phyloP scores from a whole-genome alignment of 2,113 vertebrate species.

The Melanerpes formicivorus region DNA sequence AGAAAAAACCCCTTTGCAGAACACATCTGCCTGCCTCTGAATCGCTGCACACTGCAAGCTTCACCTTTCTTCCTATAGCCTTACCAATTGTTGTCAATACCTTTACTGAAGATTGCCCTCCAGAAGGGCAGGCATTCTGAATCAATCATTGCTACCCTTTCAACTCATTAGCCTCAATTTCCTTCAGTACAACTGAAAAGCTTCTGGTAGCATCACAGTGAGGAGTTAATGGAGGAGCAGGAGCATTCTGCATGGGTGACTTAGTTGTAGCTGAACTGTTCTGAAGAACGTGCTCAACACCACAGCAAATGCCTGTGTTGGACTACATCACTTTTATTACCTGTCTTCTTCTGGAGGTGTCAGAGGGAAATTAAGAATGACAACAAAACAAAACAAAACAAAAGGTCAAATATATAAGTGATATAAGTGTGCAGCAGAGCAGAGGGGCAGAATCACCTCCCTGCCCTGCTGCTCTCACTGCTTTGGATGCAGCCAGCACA shows the following conservation, averaged over 20 bases:
- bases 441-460: too few relatives aligned
- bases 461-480: too few relatives aligned
- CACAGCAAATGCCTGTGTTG: not conserved
- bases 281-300: not conserved
- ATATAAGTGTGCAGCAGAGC: too few relatives aligned
- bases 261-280: not conserved
- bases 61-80: not conserved
- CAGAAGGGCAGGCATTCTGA: not conserved
- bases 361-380: not conserved
- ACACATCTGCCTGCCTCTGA: not conserved
- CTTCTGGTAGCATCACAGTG: not conserved
- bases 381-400: not conserved
- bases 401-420: not conserved
- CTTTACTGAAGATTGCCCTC: not conserved
- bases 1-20: not conserved
- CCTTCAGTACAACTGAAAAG: not conserved
- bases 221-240: not conserved
- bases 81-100: not conserved
- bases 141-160: not conserved
- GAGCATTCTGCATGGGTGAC: not conserved
- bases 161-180: conserved; percentile 15
- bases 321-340: not conserved
- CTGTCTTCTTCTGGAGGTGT: not conserved
- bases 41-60: not conserved
- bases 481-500: too few relatives aligned